Evolutionary conservation across 2,797 vertebrate species (phyloP), one percentile per base, ranked within the genome.

Genomic region (Protonibea diacanthus): DNA sequence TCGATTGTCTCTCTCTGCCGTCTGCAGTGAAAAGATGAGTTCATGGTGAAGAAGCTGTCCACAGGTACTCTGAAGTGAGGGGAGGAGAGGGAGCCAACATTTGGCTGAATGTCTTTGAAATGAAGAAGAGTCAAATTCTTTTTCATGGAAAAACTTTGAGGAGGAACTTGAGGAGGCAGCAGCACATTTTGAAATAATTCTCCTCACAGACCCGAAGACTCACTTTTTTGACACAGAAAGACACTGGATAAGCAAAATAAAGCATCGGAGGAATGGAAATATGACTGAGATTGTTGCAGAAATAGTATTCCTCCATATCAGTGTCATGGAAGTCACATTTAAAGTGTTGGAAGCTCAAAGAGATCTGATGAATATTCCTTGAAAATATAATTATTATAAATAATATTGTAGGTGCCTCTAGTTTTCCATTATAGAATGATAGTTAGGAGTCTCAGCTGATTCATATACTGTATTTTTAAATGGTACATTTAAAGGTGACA

Each of bases 71-170:
- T 3, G 57, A 18, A 47, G 53, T 21, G 55, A 67, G n/a, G 51
- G 18, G 63, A 23, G 13, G n/a, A 1, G 68, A 66, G 59, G n/a
- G 29, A 76, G 61, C 21, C 45, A 15, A 38, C 33, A 8, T 38
- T 80, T 87, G 82, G 79, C 78, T 42, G 3, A 14, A 23, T 13
- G 18, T 63, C 5, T 15, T 20, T 49, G 49, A 63, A 71, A 59
- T 25, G 70, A 73, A 52, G 44, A 76, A 42, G 52, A 76, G 61
- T 63, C 60, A 59, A 64, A 80, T 81, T 71, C 42, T 71, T 79
- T 61, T 70, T 72, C 53, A 71, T 71, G 85, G 85, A 86, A 79
- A 84, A 70, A 66, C 25, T 53, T 45, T 47, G 17, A 62, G 59
- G 57, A 58, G 53, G 20, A 76, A 29, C 23, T 55, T 62, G 60